These are phyloP conservation scores for Tachina grossa DNA, from an alignment of 2,888 invertebrate species.

Conservation along the genomic window DNA sequence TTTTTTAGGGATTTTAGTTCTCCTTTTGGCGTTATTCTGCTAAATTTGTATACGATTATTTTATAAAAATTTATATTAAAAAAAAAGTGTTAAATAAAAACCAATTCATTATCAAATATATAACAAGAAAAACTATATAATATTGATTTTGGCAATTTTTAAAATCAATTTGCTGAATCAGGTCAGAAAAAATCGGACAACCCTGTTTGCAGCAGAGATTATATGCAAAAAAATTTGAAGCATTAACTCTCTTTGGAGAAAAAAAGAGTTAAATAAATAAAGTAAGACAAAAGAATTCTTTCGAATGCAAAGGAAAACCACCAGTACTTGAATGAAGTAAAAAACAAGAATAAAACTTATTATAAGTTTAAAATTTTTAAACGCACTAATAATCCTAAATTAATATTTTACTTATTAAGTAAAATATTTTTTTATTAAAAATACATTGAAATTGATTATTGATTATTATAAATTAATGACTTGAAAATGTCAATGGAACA, in stretches of 20 bases:
- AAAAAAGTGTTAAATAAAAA: too few species aligned
- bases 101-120: too few species aligned
- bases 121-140: too few species aligned
- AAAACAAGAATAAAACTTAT: slow-evolving; percentile 20
- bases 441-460: too few species aligned
- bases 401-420: too few species aligned
- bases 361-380: too few species aligned
- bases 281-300: background rate
- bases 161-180: background rate
- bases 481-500: slow-evolving; percentile 27
- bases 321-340: background rate
- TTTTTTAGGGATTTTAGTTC: too few species aligned
- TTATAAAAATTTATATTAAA: too few species aligned
- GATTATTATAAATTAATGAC: slow-evolving; percentile 39
- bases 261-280: background rate
- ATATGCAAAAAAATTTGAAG: background rate
- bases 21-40: too few species aligned
- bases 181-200: background rate
- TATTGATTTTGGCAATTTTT: background rate
- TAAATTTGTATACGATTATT: too few species aligned
- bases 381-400: too few species aligned
- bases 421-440: too few species aligned
- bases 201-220: background rate
- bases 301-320: background rate
- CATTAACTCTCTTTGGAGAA: background rate